Percentiles rank a stretch among this genome's conserved stretches.
Evolutionary conservation across 2,888 invertebrate species (phyloP).

Genomic region (Pyrrhosoma nymphula): DNA sequence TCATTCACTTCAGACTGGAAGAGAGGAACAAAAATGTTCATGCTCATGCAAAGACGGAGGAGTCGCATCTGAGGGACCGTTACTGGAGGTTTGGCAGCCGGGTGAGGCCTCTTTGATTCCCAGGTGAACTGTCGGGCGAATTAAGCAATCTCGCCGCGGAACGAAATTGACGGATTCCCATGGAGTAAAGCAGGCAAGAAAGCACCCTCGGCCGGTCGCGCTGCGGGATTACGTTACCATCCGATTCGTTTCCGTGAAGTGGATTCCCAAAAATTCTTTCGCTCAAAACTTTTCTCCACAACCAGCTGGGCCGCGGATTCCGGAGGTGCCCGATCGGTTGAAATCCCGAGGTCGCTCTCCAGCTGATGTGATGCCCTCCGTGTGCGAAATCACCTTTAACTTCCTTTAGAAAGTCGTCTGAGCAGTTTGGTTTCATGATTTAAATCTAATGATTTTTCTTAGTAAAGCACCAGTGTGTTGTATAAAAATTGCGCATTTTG

Average conservation of each 20-base stretch:
- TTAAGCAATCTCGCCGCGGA: background rate
- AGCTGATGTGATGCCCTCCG: background rate
- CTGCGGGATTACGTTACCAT: background rate
- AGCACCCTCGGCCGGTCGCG: background rate
- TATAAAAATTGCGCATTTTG: no score
- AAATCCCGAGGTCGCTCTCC: background rate
- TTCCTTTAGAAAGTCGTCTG: no score
- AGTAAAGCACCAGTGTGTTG: no score
- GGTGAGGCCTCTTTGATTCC: background rate
- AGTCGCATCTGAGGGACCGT: background rate
- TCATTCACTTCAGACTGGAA: no score
- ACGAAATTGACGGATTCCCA: background rate
- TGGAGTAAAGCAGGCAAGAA: background rate
- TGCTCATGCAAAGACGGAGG: background rate
- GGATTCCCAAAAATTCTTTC: background rate
- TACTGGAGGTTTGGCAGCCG: background rate
- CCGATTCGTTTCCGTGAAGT: background rate
- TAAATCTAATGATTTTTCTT: no score
- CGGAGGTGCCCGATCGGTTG: background rate
- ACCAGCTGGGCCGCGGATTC: background rate
- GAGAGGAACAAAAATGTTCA: background rate
- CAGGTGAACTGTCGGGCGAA: background rate
- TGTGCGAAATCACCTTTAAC: background rate
- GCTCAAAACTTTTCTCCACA: background rate
- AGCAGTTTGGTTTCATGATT: no score